phyloP scores from a whole-genome alignment of 92 coral and sea anemone species.

The Paragorgia papillata region DNA sequence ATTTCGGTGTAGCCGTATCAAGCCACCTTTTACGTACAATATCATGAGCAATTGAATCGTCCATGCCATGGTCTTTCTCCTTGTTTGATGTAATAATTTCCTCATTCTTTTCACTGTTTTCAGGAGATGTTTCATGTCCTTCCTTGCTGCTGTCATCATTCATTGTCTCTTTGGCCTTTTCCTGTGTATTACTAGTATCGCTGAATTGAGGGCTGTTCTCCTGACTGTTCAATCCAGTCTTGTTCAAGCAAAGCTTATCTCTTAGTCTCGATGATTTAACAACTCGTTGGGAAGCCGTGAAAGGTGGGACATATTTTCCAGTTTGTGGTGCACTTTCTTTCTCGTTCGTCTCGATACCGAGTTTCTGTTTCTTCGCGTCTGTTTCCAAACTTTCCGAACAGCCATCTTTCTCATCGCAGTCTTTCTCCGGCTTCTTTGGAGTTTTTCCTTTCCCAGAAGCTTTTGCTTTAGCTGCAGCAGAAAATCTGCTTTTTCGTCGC shows the following conservation, averaged over 20 bases:
- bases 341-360: slow-evolving; percentile 3
- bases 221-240: not conserved
- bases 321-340: not conserved
- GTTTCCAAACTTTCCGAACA: not conserved
- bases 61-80: not conserved
- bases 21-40: too few species aligned
- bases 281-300: slow-evolving; percentile 26
- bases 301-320: slow-evolving; percentile 30
- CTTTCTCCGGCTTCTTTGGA: not conserved
- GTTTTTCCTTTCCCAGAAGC: not conserved
- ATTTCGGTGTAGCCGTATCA: too few species aligned
- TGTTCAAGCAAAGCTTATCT: not conserved
- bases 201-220: not conserved
- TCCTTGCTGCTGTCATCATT: not conserved
- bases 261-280: not conserved
- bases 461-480: slow-evolving; percentile 2
- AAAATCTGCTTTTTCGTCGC: not conserved
- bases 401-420: not conserved
- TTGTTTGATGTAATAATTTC: slow-evolving; percentile 2
- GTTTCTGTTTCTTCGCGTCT: slow-evolving; percentile 19
- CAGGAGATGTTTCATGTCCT: not conserved
- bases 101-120: not conserved
- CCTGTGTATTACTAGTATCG: not conserved
- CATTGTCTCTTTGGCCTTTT: not conserved
- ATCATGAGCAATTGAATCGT: not conserved